phyloP scores from a whole-genome alignment of 1,140 invertebrate genomes.

The Aphelenchoides besseyi region DNA sequence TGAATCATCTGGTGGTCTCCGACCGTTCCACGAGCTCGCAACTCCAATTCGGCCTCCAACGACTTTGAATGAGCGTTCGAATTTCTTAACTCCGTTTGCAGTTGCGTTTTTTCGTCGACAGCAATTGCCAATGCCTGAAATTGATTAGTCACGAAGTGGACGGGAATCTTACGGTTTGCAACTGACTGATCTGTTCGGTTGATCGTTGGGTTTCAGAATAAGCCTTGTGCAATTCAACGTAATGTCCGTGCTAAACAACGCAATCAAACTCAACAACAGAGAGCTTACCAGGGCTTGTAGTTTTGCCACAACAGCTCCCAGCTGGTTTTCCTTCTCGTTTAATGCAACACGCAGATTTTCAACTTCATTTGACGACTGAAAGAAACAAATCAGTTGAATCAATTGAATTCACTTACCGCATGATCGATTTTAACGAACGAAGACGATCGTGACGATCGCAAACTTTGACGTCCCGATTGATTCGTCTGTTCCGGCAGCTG shows the following conservation, averaged over 20 bases:
- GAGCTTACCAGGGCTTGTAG: constrained; percentile 32
- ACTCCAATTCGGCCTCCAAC: constrained; percentile 11
- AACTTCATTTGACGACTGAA: constrained; percentile 34
- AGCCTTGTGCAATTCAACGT: constrained; percentile 39
- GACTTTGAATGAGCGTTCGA: constrained; percentile 17
- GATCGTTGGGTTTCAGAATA: constrained; percentile 23
- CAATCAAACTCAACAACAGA: constrained; percentile 19
- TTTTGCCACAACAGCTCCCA: constrained; percentile 26
- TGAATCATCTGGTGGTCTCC: constrained; percentile 7
- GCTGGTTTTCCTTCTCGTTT: constrained; percentile 33
- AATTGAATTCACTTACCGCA: background rate
- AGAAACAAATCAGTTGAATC: constrained; percentile 15
- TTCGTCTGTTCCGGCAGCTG: constrained; percentile 14
- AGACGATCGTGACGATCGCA: constrained; percentile 15
- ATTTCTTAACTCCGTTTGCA: constrained; percentile 41
- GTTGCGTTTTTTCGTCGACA: constrained; percentile 47
- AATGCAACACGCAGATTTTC: constrained; percentile 20
- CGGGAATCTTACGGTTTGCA: constrained; percentile 38
- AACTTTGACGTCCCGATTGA: background rate
- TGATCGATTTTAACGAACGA: constrained; percentile 20
- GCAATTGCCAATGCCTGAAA: constrained; percentile 39
- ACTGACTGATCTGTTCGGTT: constrained; percentile 37
- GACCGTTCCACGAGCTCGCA: background rate
- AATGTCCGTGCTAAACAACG: constrained; percentile 51
- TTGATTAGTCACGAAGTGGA: constrained; percentile 17